phyloP scores from a whole-genome alignment of 2,888 invertebrate genomes.

The Sinohyriopsis cumingii region DNA sequence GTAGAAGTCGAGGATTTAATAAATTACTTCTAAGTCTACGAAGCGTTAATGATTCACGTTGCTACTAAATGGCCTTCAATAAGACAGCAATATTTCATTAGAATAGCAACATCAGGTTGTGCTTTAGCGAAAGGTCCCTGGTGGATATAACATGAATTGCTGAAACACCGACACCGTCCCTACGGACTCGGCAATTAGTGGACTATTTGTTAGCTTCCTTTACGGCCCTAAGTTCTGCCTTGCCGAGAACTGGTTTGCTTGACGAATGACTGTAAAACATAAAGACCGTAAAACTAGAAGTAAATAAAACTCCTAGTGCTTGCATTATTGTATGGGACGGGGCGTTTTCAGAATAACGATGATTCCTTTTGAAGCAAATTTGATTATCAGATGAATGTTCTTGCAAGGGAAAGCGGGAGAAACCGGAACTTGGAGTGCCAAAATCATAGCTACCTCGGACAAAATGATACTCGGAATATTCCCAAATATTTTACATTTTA shows the following conservation, averaged over 20 bases:
- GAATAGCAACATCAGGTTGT: constrained; percentile 41
- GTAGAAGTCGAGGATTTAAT: constrained; percentile 8
- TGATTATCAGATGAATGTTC: no score
- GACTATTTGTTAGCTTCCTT: constrained; percentile 35
- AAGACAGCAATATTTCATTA: constrained; percentile 44
- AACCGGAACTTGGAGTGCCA: no score
- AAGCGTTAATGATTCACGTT: constrained; percentile 36
- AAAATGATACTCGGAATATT: no score
- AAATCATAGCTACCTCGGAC: no score
- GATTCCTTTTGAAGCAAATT: no score
- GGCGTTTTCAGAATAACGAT: no score
- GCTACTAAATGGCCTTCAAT: constrained; percentile 34
- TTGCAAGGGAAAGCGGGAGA: no score
- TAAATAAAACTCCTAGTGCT: no score
- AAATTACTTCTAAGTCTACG: constrained; percentile 24
- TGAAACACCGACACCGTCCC: constrained; percentile 33
- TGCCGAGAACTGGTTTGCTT: constrained; percentile 3
- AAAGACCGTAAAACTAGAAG: no score
- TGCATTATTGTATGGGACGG: no score
- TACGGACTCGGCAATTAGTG: constrained; percentile 38
- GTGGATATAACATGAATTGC: constrained; percentile 38
- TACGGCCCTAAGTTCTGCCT: constrained; percentile 6
- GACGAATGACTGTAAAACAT: no score
- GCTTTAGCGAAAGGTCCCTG: constrained; percentile 32
- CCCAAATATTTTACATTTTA: no score